phyloP scores from a whole-genome alignment of 2,797 vertebrate genomes.

The Argentina silus region DNA sequence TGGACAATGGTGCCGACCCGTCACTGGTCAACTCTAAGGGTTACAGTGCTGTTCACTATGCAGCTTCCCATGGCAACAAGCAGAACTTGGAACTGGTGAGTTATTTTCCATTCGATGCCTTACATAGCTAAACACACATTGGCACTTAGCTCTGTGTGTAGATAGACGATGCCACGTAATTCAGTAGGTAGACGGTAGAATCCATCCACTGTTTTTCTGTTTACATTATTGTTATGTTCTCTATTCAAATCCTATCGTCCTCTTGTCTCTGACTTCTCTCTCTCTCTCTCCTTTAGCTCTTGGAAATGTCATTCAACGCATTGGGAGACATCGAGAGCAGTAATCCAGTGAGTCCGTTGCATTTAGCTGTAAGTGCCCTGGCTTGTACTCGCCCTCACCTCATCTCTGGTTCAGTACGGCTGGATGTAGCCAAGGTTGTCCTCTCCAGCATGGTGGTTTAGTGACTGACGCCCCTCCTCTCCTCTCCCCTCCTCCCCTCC shows the following conservation, averaged over 20 bases:
- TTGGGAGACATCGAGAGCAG: conserved; percentile 96
- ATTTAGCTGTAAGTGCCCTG: conserved; percentile 92
- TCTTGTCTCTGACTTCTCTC: background rate
- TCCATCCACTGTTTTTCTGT: background rate
- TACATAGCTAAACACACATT: background rate
- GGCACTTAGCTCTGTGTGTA: no score
- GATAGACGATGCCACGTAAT: background rate
- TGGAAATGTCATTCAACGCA: conserved; percentile 99
- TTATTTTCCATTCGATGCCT: background rate
- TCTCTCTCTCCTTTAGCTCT: conserved; percentile 76
- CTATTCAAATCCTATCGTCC: background rate
- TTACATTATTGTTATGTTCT: background rate
- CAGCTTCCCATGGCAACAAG: conserved; percentile 95
- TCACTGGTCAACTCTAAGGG: conserved; percentile 93
- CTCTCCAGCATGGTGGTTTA: no score
- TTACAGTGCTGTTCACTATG: conserved; percentile 97
- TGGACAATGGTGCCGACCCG: conserved; percentile 95
- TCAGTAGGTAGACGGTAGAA: background rate
- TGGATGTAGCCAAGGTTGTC: no score
- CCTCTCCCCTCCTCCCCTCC: background rate
- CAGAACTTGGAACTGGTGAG: conserved; percentile 95
- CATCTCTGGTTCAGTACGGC: no score
- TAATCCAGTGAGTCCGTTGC: conserved; percentile 94
- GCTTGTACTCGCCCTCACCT: no score
- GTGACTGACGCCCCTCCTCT: no score